Base-by-base conservation (phyloP, 1,140 invertebrate species). In the Hermetia illucens region DNA sequence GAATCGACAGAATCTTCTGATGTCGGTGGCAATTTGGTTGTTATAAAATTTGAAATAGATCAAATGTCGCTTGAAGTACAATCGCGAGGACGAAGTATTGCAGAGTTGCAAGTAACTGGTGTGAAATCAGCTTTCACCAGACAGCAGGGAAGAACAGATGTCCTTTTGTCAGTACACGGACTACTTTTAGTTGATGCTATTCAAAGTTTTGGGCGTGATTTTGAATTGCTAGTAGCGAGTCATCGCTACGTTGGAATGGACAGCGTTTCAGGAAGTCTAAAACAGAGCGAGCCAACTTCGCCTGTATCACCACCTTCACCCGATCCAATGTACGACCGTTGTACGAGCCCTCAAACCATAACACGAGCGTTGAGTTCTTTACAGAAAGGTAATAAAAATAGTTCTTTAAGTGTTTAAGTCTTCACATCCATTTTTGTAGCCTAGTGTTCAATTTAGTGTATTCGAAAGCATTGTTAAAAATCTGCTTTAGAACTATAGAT, bases 191-290 rank as follows among this genome's bases (percentile, higher is more conserved):
- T 92, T 1, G 92, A 97, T 68, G 91, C 90, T 30, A 66, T 95
- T 44, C 92, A 97, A 61, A 89, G 84, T 6, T 93, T 89, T 63
- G 91, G 92, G 1, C 77, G 80, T 2, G 91, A 97, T 65, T 97
- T 93, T 69, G 91, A 95, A 55, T 62, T 96, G 5, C 64, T 96
- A 2, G 77, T 94, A 9, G 91, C 91, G 8, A 94, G 89, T 59
- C 91, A 95, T 63, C 86, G 86, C 55, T 84, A 92, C 58, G 80
- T 95, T 15, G 83, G 83, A 2, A 86, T 96, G 79, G 90, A 96
- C 63, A 93, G 84, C 47, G 74, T 84, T 32, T 94, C 89, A 46
- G 90, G 90, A 32, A 93, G 87, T 56, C 72, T 96, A 21, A 70
- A 78, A 47, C 89, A 91, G 52, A 92, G 85, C 46, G 86, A 92